Evolutionary conservation across 1,140 invertebrate genomes (phyloP).

Genomic region (Scaptomyza graminum): DNA sequence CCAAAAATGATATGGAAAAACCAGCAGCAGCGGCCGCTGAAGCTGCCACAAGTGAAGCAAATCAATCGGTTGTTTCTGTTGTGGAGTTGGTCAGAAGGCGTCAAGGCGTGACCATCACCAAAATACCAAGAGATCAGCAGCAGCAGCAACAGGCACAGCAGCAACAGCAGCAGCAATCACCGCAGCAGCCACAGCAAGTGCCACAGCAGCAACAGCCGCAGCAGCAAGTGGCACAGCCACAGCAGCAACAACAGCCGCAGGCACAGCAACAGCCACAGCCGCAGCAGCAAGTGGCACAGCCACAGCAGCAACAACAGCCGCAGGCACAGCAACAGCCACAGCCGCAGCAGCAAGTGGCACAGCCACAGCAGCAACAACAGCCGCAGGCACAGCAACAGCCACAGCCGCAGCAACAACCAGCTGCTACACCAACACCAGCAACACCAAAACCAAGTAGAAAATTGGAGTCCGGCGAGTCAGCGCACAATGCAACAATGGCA

Average conservation of each 20-base stretch:
- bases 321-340: neutral
- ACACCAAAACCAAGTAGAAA: constrained; percentile 12
- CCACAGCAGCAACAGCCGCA: neutral
- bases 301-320: constrained; percentile 21
- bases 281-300: constrained; percentile 21
- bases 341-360: neutral
- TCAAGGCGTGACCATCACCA: constrained; percentile 78
- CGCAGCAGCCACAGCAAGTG: neutral
- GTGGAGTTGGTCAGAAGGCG: constrained; percentile 70
- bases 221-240: neutral
- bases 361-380: constrained; percentile 22
- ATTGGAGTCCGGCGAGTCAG: neutral
- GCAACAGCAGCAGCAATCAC: neutral
- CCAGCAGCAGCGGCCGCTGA: neutral
- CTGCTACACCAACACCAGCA: neutral
- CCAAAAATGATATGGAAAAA: neutral
- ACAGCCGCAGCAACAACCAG: neutral
- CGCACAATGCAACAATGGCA: constrained; percentile 7
- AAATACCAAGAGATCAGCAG: constrained; percentile 63
- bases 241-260: neutral
- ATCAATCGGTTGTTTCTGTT: constrained; percentile 50
- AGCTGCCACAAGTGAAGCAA: neutral
- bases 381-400: neutral
- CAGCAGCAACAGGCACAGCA: constrained; percentile 10
- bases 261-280: neutral